A percentile compares a stretch with the other conserved stretches of the same genome.
Evolutionary conservation across 2,888 invertebrate genomes (phyloP).

Genomic region (Aquatica leii): DNA sequence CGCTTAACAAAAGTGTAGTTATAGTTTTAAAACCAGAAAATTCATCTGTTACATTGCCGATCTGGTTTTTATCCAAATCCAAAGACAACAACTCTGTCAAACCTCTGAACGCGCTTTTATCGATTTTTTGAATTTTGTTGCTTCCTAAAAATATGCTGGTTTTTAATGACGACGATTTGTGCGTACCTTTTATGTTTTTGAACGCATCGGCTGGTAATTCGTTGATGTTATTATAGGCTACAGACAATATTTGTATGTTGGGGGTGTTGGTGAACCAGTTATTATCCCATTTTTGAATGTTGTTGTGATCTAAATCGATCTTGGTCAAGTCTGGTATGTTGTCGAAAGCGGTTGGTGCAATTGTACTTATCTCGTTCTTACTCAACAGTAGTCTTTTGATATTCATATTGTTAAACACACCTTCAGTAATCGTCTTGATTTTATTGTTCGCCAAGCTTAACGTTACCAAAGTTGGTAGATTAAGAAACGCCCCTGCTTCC

Average conservation of each 20-base stretch:
- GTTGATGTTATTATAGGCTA: constrained; percentile 49
- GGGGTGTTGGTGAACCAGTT: constrained; percentile 55
- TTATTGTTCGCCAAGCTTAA: constrained; percentile 19
- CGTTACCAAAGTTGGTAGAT: constrained; percentile 18
- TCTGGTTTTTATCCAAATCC: constrained; percentile 22
- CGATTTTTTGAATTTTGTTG: constrained; percentile 28
- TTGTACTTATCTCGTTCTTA: constrained; percentile 20
- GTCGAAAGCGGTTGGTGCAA: constrained; percentile 43
- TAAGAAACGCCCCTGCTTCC: constrained; percentile 33
- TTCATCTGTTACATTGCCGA: background rate
- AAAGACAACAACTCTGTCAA: constrained; percentile 22
- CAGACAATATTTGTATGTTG: constrained; percentile 46
- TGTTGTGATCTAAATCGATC: constrained; percentile 53
- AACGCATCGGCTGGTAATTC: constrained; percentile 44
- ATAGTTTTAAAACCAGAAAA: constrained; percentile 19
- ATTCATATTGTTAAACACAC: constrained; percentile 28
- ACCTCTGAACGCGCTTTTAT: constrained; percentile 40
- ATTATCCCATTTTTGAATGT: constrained; percentile 49
- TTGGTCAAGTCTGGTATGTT: constrained; percentile 49
- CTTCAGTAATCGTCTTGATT: constrained; percentile 22
- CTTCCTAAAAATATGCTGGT: constrained; percentile 14
- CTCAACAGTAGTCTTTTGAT: constrained; percentile 16
- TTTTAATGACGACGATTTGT: background rate
- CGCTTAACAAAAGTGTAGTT: constrained; percentile 7
- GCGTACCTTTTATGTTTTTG: constrained; percentile 23